These are phyloP conservation scores for Bradypodion pumilum DNA, from an alignment of 2,797 vertebrate genomes.

Conservation along the genomic window DNA sequence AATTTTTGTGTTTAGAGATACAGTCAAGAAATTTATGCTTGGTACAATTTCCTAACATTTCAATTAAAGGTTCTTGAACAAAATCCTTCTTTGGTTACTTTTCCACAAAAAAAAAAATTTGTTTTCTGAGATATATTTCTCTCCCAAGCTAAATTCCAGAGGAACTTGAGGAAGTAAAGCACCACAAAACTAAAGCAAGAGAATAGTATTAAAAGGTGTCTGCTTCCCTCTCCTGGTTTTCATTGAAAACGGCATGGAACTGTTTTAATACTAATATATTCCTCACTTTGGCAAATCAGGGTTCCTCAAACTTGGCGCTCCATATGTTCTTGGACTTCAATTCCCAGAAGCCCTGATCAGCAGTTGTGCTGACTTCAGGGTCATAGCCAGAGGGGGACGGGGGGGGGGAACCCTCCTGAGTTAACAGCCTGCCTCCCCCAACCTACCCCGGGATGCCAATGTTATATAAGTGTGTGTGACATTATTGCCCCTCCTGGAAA, in stretches of 20 bases:
- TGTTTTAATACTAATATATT: too few species aligned
- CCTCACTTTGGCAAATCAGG: too few species aligned
- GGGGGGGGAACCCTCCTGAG: too few species aligned
- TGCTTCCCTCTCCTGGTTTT: slow-evolving; percentile 7
- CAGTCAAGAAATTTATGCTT: neutral
- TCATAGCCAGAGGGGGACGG: too few species aligned
- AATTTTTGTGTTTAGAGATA: neutral
- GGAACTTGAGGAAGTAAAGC: neutral
- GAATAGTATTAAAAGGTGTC: neutral
- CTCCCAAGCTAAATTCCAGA: neutral
- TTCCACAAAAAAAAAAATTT: neutral
- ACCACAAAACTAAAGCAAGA: neutral
- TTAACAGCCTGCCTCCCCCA: too few species aligned
- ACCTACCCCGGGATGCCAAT: too few species aligned
- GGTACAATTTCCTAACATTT: neutral
- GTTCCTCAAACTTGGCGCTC: too few species aligned
- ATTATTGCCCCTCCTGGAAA: too few species aligned
- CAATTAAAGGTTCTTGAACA: neutral
- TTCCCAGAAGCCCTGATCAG: too few species aligned
- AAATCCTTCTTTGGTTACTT: neutral
- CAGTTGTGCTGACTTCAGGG: too few species aligned
- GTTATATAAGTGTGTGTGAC: too few species aligned
- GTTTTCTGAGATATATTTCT: neutral
- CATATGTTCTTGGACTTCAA: too few species aligned
- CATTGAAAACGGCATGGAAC: neutral